Percentiles rank a stretch among this genome's conserved stretches.
Evolutionary conservation across 1,140 invertebrate species (phyloP).

Genomic region (Pentalonia nigronervosa): DNA sequence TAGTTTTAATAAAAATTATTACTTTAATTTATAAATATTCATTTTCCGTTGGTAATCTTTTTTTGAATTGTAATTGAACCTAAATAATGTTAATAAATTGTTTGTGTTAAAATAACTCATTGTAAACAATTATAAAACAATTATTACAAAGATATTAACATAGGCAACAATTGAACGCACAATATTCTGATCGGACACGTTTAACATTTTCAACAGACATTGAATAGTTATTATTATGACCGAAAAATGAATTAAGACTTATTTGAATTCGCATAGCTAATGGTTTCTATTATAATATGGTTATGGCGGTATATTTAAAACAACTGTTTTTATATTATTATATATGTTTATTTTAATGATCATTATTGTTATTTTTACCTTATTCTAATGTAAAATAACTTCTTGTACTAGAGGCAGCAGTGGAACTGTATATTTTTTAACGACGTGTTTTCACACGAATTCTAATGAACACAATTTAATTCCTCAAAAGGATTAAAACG

Average conservation of each 20-base stretch:
- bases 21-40: neutral
- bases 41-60: neutral
- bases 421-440: neutral
- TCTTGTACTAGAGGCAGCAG: neutral
- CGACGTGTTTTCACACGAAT: conserved; percentile 12
- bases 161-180: neutral
- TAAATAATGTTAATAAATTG: neutral
- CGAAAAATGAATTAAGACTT: neutral
- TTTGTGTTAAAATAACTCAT: neutral
- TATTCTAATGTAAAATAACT: neutral
- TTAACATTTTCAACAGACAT: neutral
- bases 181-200: neutral
- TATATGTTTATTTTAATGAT: neutral
- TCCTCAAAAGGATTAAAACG: neutral
- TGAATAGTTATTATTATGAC: neutral
- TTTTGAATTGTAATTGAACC: neutral
- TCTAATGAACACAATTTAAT: neutral
- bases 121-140: neutral
- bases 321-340: neutral
- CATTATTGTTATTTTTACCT: neutral
- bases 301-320: neutral
- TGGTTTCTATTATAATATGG: neutral
- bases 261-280: neutral
- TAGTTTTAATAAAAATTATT: too few relatives aligned
- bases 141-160: neutral